Conservation (phyloP, 2,888 invertebrate species). For the Brachypterus glaber region DNA sequence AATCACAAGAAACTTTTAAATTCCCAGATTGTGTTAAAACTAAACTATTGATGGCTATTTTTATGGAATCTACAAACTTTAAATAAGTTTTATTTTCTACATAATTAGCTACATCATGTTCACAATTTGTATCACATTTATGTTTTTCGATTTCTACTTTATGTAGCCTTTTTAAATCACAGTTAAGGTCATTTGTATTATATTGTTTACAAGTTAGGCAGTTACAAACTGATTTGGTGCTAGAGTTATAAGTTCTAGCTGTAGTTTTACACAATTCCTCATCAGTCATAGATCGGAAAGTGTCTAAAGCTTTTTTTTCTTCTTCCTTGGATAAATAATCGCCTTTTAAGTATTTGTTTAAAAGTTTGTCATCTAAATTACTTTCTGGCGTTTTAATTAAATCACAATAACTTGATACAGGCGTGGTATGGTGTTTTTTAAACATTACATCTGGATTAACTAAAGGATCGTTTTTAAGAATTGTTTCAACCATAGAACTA, state of each 20-base stretch:
- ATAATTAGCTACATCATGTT: constrained; percentile 18
- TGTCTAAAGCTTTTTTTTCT: constrained; percentile 38
- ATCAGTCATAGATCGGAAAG: constrained; percentile 38
- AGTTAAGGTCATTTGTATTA: constrained; percentile 25
- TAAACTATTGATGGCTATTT: constrained; percentile 39
- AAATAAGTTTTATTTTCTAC: constrained; percentile 19
- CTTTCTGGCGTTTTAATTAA: constrained; percentile 1
- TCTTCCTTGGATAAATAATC: constrained; percentile 38
- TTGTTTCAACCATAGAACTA: constrained; percentile 38
- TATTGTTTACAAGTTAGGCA: constrained; percentile 35
- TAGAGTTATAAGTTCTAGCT: constrained; percentile 22
- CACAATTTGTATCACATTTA: constrained; percentile 9
- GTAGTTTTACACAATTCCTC: constrained; percentile 34
- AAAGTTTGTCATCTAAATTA: constrained; percentile 23
- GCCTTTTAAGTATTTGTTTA: constrained; percentile 36
- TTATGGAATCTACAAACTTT: constrained; percentile 40
- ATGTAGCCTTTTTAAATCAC: constrained; percentile 22
- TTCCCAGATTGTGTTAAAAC: constrained; percentile 40
- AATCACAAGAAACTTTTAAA: constrained; percentile 34
- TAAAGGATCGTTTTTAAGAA: constrained; percentile 37
- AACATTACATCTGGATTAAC: constrained; percentile 27
- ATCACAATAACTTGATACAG: constrained; percentile 4
- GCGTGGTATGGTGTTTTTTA: constrained; percentile 22
- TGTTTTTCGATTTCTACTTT: constrained; percentile 2
- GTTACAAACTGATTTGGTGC: constrained; percentile 23